These are phyloP conservation scores for Sebastes schlegelii DNA, from an alignment of 2,113 vertebrate genomes.

Conservation along the genomic window DNA sequence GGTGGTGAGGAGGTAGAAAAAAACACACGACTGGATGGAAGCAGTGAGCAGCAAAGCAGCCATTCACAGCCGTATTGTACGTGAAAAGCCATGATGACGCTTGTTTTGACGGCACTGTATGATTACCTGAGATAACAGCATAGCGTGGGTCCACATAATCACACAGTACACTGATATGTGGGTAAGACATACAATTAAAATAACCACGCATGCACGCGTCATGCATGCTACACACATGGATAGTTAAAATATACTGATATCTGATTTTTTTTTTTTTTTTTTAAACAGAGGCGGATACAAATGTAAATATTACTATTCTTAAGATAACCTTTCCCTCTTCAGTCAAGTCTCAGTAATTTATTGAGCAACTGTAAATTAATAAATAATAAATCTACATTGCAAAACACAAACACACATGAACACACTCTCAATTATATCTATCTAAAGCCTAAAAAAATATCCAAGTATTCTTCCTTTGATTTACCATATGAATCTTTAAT, in stretches of 20 bases:
- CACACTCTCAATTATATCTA: conserved; percentile 28
- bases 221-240: background rate
- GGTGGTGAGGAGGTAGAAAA: conserved; percentile 5
- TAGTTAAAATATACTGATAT: background rate
- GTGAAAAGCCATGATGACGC: conserved; percentile 64
- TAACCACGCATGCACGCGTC: conserved; percentile 7
- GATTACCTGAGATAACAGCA: conserved; percentile 42
- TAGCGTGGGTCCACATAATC: conserved; percentile 27
- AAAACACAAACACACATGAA: conserved; percentile 34
- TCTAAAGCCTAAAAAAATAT: conserved; percentile 2
- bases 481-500: background rate
- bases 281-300: background rate
- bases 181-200: conserved; percentile 17
- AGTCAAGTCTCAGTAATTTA: background rate
- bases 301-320: background rate
- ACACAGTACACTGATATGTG: conserved; percentile 25
- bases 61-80: conserved; percentile 60
- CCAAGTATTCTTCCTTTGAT: background rate
- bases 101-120: conserved; percentile 53
- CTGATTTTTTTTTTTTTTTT: background rate
- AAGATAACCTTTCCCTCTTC: background rate
- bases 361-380: background rate
- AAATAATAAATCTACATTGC: background rate
- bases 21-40: conserved; percentile 2
- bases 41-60: conserved; percentile 58